Evolutionary conservation across 2,797 vertebrate genomes (phyloP), one percentile per base, ranked within the genome.

Genomic region (Knipowitschia caucasica): DNA sequence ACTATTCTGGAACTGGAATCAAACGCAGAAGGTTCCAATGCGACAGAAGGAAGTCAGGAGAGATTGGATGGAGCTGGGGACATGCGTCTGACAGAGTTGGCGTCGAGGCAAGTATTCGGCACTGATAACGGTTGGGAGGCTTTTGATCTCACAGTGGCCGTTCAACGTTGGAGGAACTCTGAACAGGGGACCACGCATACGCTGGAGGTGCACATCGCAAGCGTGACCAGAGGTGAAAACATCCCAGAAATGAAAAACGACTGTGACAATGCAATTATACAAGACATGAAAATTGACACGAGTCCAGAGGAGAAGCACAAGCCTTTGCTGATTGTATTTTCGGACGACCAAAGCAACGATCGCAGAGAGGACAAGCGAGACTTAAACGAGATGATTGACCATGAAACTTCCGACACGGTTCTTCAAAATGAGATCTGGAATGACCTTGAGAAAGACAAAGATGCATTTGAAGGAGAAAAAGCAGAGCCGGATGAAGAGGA

Each of bases 321-420:
- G 67, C 96, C 97, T 29, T 83, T 99, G 59, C 67, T 99, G 25
- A 93, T 99, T 0, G 92, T 98, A 65, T 99, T 97, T 86, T 99
- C 97, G 0, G 92, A 99, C 11, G 96, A 99, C 78, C 94, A 93
- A 60, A 96, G 93, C 64, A 90, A 81, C 0, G 94, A 94, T 69
- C 91, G 88, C 29, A 92, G 92, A 12, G 93, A 94, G 20, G 90
- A 90, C 81, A 93, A 90, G 61, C 88, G 92, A 3, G 96, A 98
- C 76, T 75, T 99, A 62, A 93, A 90, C 0, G 95, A 99, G 57
- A 95, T 99, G 94, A 98, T 99, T 0, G 86, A 89, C 49, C 96
- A 96, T 0, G 96, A 99, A 72, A 91, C 92, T 29, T 79, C 89
- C 0, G 69, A 91, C 35, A 82, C 82, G 7, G 71, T 76, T 30